These are phyloP conservation scores for Halocynthia aurantium DNA, from an alignment of 23 tunicate species.

Conservation along the genomic window DNA sequence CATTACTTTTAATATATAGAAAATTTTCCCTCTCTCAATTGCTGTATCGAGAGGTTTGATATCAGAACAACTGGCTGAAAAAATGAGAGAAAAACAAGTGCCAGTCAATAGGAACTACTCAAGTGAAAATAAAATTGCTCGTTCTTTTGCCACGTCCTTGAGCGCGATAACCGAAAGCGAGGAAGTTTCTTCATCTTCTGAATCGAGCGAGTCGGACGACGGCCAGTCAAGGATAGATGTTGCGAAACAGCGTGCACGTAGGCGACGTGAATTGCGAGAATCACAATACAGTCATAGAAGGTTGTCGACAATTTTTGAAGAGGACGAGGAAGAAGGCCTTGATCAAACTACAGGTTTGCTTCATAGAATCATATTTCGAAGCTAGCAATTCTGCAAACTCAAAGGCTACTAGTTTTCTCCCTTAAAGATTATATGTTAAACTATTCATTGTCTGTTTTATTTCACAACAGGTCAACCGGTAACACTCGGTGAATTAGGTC, in stretches of 20 bases:
- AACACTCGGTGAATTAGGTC: constrained; percentile 15
- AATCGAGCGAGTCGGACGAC: constrained; percentile 26
- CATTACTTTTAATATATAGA: background rate
- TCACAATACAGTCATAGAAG: constrained; percentile 7
- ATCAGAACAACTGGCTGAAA: constrained; percentile 1
- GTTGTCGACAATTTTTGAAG: constrained; percentile 24
- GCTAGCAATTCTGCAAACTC: background rate
- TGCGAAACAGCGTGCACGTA: constrained; percentile 10
- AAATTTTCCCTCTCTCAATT: constrained; percentile 11
- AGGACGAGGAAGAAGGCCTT: constrained; percentile 12
- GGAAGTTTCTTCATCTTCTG: constrained; percentile 20
- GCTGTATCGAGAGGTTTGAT: constrained; percentile 20
- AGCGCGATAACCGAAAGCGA: constrained; percentile 18
- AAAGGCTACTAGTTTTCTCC: background rate
- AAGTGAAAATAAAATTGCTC: background rate
- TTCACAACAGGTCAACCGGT: constrained; percentile 12
- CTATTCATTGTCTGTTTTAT: background rate
- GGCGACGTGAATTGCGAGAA: constrained; percentile 11
- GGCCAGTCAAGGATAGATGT: background rate
- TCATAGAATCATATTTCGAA: background rate
- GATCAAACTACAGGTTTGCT: constrained; percentile 18
- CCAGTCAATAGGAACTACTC: background rate
- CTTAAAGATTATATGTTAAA: background rate
- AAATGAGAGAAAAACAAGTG: constrained; percentile 6
- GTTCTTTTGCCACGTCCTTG: background rate